These are phyloP conservation scores for Phrynocephalus guinanensis DNA, from an alignment of 2,797 vertebrate species.

Conservation along the genomic window DNA sequence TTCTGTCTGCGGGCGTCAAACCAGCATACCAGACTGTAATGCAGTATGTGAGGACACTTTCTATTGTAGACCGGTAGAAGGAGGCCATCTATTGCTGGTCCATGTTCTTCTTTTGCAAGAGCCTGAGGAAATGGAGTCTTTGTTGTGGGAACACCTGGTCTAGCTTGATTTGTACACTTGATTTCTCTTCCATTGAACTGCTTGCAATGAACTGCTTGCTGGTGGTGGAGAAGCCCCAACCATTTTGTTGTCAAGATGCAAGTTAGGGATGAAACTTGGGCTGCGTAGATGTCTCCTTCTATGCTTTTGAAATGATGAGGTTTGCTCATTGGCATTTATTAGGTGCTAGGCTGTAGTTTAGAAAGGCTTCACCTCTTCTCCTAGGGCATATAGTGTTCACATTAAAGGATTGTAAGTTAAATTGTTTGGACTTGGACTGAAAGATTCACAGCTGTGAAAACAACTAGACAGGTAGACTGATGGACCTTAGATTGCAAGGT, in stretches of 20 bases:
- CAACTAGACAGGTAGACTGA: not conserved
- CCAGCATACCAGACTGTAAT: too few relatives aligned
- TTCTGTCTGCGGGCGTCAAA: too few relatives aligned
- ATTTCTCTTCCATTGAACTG: not conserved
- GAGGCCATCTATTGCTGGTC: too few relatives aligned
- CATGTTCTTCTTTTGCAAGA: too few relatives aligned
- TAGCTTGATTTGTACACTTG: not conserved
- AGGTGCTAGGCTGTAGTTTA: not conserved
- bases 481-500: slow-evolving; percentile 8
- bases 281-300: not conserved
- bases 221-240: not conserved
- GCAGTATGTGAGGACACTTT: too few relatives aligned
- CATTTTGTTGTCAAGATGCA: not conserved
- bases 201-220: too few relatives aligned
- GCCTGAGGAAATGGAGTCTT: too few relatives aligned
- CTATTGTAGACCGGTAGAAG: too few relatives aligned
- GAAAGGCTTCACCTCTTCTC: not conserved
- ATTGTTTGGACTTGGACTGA: slow-evolving; percentile 2
- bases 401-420: slow-evolving; percentile 1
- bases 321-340: not conserved
- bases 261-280: too few relatives aligned
- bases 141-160: too few relatives aligned
- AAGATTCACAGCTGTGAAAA: slow-evolving; percentile 1
- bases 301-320: not conserved
- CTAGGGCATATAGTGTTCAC: not conserved